Evolutionary conservation across 2,888 invertebrate genomes (phyloP).

Genomic region (Brachyptera risi): DNA sequence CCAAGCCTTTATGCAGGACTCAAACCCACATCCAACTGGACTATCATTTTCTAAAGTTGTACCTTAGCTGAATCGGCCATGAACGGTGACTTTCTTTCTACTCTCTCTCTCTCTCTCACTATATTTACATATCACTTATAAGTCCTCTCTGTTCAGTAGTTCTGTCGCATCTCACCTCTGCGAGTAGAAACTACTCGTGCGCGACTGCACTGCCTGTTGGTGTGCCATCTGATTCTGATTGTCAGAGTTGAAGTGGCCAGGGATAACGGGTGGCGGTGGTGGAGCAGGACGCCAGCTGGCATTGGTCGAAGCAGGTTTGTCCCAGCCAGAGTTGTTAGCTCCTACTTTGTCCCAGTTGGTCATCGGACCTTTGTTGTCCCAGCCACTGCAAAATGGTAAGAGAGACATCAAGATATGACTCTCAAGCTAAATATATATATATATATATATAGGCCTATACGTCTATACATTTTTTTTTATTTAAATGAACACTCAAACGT

Average conservation of each 20-base stretch:
- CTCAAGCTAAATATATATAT: too few relatives aligned
- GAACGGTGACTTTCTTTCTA: too few relatives aligned
- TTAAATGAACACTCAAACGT: not conserved
- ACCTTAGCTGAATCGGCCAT: too few relatives aligned
- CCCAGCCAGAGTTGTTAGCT: constrained; percentile 13
- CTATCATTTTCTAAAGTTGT: too few relatives aligned
- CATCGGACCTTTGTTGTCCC: constrained; percentile 22
- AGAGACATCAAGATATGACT: not conserved
- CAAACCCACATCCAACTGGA: too few relatives aligned
- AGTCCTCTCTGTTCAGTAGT: too few relatives aligned
- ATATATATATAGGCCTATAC: too few relatives aligned
- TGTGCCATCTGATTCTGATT: too few relatives aligned
- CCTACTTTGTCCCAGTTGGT: not conserved
- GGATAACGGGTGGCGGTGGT: constrained; percentile 59
- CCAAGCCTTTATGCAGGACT: too few relatives aligned
- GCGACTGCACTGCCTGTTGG: constrained; percentile 39
- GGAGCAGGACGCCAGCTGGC: constrained; percentile 54
- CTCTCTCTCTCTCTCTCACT: too few relatives aligned
- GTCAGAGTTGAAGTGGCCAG: constrained; percentile 39
- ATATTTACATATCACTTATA: too few relatives aligned
- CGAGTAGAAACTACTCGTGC: constrained; percentile 48
- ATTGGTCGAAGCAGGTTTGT: constrained; percentile 50
- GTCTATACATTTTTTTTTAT: too few relatives aligned
- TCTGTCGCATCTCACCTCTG: constrained; percentile 46
- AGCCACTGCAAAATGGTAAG: constrained; percentile 7